Conservation (phyloP, 2,797 vertebrate genomes). For the Pseudotriccus pelzelni region DNA sequence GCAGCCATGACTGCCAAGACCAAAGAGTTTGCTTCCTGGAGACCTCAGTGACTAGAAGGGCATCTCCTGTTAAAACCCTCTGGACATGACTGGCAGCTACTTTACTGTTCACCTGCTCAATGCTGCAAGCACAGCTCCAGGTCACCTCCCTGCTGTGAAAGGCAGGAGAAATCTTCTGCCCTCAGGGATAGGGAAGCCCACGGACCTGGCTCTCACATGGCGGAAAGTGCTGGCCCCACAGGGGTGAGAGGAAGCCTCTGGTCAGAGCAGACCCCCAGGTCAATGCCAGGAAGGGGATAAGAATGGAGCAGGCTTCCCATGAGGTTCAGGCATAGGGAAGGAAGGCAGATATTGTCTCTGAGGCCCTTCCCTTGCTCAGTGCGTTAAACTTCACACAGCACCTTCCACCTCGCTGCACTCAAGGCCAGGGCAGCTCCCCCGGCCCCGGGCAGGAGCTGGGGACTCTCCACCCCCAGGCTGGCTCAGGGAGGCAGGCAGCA, state of each 20-base stretch:
- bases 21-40: neutral
- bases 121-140: neutral
- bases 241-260: neutral
- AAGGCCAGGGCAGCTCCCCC: neutral
- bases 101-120: neutral
- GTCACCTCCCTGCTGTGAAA: neutral
- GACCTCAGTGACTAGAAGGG: neutral
- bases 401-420: neutral
- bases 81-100: accelerated
- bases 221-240: neutral
- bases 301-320: neutral
- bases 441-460: neutral
- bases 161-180: neutral
- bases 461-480: accelerated
- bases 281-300: constrained; percentile 14
- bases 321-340: neutral
- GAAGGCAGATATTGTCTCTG: neutral
- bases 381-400: neutral
- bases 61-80: neutral
- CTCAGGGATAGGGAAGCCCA: accelerated
- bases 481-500: neutral
- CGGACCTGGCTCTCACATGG: accelerated
- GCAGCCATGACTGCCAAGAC: neutral
- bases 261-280: neutral
- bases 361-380: neutral